Evolutionary conservation across 2,888 invertebrate genomes (phyloP), one percentile per base, ranked within the genome.

Genomic region (Dynastes hyllus): DNA sequence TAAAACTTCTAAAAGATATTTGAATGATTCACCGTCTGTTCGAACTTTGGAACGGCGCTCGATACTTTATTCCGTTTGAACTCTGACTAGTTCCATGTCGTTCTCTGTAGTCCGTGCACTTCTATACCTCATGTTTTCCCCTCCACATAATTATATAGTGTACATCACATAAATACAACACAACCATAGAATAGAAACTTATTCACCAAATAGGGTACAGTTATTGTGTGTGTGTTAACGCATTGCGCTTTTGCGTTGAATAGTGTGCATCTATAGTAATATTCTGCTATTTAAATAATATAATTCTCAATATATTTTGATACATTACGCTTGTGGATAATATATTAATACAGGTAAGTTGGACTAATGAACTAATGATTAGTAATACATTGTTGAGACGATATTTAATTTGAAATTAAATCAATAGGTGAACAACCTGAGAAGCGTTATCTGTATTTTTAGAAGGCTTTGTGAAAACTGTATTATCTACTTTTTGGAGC

Each of bases 41-140:
- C 40, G 73, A 13, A 73, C 73, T 73, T 73, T 58, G 73, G 22
- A 58, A 32, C 51, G 2, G 4, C 16, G 73, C 73, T 73, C 73
- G 37, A 73, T 53, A 73, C 22, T 73, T 73, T 58, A 45, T 73
- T 73, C 73, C 22, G 5, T n/a, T 29, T 13, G 32, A 13, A 55
- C 16, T 37, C 32, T 55, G 73, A 40, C 61, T 22, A 16, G 73
- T 37, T 11, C 37, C 58, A 58, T 27, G 40, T 73, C 58, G 58
- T 53, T 9, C 53, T 5, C 22, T 58, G 13, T 27, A 37, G 55
- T 58, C 29, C 9, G 11, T 45, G 6, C 37, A 37, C 37, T 37
- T 6, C 8, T 50, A 45, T n/a, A 29, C 32, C 32, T 58, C 53
- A 22, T 55, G 55, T 71, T 32, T 37, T 55, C 55, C n/a, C 55